These are phyloP conservation scores for Andinoacara biseriatus DNA, from an alignment of 2,113 vertebrate species.

Conservation along the genomic window DNA sequence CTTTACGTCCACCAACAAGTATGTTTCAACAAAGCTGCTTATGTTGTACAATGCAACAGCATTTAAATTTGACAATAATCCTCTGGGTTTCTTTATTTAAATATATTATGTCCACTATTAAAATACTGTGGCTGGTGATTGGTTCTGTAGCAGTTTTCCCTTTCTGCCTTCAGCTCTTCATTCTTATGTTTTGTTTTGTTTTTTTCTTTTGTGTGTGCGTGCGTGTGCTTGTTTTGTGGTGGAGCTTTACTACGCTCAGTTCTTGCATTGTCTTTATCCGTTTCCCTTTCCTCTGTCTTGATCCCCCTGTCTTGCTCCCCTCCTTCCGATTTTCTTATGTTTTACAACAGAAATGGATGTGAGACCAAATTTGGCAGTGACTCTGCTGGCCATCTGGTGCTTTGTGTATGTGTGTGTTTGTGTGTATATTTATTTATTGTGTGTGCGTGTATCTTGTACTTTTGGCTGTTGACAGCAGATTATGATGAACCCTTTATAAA, in stretches of 20 bases:
- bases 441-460: slow-evolving; percentile 26
- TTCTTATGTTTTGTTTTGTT: too few species aligned
- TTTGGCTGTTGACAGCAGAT: slow-evolving; percentile 55
- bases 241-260: neutral
- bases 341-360: slow-evolving; percentile 39
- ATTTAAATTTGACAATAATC: neutral
- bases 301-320: neutral
- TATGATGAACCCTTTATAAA: slow-evolving; percentile 34
- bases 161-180: too few species aligned
- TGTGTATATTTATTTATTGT: neutral
- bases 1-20: neutral
- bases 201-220: neutral
- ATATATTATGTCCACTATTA: neutral
- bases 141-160: neutral
- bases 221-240: neutral
- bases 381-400: slow-evolving; percentile 63
- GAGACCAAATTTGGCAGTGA: slow-evolving; percentile 52
- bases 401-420: slow-evolving; percentile 23
- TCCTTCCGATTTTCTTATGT: slow-evolving; percentile 19
- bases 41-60: neutral
- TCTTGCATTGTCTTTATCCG: neutral
- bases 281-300: neutral
- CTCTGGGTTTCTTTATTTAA: too few species aligned
- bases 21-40: neutral
- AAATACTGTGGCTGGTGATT: neutral